Percentiles rank a stretch among this genome's conserved stretches.
These are phyloP conservation scores for Oncorhynchus mykiss DNA, from an alignment of 2,113 vertebrate genomes.

Conservation along the genomic window DNA sequence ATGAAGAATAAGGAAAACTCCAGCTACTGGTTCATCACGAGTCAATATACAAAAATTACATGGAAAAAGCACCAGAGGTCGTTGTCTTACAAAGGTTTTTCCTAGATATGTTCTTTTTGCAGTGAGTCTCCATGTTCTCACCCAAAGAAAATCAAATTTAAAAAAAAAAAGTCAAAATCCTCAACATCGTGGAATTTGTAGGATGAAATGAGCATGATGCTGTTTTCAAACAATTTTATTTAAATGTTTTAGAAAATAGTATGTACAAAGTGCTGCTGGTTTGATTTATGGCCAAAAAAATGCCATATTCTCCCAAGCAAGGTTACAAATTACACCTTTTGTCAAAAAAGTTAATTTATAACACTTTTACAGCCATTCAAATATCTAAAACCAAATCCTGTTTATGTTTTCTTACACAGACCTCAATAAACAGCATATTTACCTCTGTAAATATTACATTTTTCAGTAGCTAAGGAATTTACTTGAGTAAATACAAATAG, in stretches of 20 bases:
- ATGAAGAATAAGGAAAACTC: too few species aligned
- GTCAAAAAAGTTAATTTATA: slow-evolving; percentile 21
- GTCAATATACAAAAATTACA: too few species aligned
- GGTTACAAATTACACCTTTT: not conserved
- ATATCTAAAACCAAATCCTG: not conserved
- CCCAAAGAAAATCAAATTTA: too few species aligned
- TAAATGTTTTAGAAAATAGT: slow-evolving; percentile 38
- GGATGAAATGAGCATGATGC: not conserved
- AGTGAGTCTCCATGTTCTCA: too few species aligned
- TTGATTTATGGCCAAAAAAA: slow-evolving; percentile 21
- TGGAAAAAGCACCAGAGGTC: too few species aligned
- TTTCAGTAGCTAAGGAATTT: slow-evolving; percentile 17
- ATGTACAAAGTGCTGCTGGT: slow-evolving; percentile 67
- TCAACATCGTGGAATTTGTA: not conserved
- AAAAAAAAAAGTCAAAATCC: too few species aligned
- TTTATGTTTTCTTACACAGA: not conserved
- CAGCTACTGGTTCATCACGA: too few species aligned
- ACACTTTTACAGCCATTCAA: not conserved
- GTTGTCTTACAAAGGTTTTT: too few species aligned
- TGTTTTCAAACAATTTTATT: slow-evolving; percentile 32
- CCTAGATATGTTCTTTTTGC: too few species aligned
- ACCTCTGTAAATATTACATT: slow-evolving; percentile 2
- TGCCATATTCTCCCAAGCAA: not conserved
- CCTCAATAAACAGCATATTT: not conserved
- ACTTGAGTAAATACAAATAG: slow-evolving; percentile 21